Evolutionary conservation across 2,113 vertebrate species (phyloP).

Genomic region (Xiphophorus maculatus): DNA sequence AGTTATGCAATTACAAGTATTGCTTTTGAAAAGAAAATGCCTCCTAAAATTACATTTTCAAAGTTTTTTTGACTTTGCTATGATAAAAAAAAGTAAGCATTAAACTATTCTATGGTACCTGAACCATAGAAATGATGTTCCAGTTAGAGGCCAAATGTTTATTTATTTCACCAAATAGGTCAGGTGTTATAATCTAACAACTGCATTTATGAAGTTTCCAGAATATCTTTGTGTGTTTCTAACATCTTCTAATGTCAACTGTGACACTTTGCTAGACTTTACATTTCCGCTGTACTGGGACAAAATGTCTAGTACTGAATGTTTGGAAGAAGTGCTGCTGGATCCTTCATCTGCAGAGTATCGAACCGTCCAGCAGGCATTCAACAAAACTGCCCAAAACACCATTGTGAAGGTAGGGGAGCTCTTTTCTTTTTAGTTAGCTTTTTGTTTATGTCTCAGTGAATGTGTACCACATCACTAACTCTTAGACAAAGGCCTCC

Average conservation of each 20-base stretch:
- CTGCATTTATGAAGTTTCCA: not conserved
- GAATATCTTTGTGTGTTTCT: not conserved
- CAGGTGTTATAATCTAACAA: not conserved
- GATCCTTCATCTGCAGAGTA: slow-evolving; percentile 58
- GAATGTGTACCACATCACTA: not conserved
- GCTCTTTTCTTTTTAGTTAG: not conserved
- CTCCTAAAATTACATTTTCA: too few relatives aligned
- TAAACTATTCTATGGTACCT: too few relatives aligned
- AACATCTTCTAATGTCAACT: not conserved
- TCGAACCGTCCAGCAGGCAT: slow-evolving; percentile 35
- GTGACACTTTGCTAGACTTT: slow-evolving; percentile 55
- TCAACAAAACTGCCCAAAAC: slow-evolving; percentile 30
- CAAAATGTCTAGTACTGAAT: slow-evolving; percentile 38
- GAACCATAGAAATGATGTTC: too few relatives aligned
- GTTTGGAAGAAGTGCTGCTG: slow-evolving; percentile 25
- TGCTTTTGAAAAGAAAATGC: too few relatives aligned
- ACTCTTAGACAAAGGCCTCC: not conserved
- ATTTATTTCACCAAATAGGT: too few relatives aligned
- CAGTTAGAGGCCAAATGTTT: too few relatives aligned
- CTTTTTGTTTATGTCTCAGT: not conserved
- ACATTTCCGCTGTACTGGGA: slow-evolving; percentile 72
- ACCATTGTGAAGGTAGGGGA: slow-evolving; percentile 54
- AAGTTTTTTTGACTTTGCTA: too few relatives aligned
- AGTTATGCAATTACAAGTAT: too few relatives aligned
- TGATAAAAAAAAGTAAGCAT: too few relatives aligned